Base-by-base conservation (phyloP, 2,113 vertebrate genomes). In the Menidia beryllina region DNA sequence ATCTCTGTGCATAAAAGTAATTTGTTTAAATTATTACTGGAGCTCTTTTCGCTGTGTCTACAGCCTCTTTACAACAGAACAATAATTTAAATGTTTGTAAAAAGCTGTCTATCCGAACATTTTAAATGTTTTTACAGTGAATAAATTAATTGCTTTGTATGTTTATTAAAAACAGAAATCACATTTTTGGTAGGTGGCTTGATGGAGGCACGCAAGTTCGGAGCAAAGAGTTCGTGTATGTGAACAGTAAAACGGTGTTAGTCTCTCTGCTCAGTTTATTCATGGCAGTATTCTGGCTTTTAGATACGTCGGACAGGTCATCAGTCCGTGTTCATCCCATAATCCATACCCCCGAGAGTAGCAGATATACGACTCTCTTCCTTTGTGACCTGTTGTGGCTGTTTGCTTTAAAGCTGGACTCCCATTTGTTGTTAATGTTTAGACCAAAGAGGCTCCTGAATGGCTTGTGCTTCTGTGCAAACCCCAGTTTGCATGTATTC, bases 211-310 rank as follows among this genome's bases (percentile, higher is more conserved):
- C 95, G 38, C 95, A 96, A 64, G 81, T 95, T 87, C 89, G 90
- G 92, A 95, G 89, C 87, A 91, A 91, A 93, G 96, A 97, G 77
- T 96, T 96, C 89, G 91, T 95, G 96, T 98, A 97, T 87, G 96
- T 99, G 91, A 51, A 71, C 85, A 64, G 58, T 81, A 67, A 76
- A 75, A 61, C 43, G 39, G 69, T 64, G 54, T 50, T 27, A 63
- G 51, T 17, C 20, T 14, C 23, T 69, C 9, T 3, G 26, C 26
- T 43, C 23, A 55, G 19, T 61, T 57, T 23, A 30, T 58, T 45
- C 5, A 1, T 74, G 53, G 57, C 17, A 0, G 6, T 63, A 53
- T 69, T 73, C n/a, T 86, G 65, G 55, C 75, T 85, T 63, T 89
- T 70, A 69, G 23, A 63, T 30, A 20, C 66, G 10, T 69, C 5